phyloP scores from a whole-genome alignment of 2,888 invertebrate genomes.

The Leucania comma region DNA sequence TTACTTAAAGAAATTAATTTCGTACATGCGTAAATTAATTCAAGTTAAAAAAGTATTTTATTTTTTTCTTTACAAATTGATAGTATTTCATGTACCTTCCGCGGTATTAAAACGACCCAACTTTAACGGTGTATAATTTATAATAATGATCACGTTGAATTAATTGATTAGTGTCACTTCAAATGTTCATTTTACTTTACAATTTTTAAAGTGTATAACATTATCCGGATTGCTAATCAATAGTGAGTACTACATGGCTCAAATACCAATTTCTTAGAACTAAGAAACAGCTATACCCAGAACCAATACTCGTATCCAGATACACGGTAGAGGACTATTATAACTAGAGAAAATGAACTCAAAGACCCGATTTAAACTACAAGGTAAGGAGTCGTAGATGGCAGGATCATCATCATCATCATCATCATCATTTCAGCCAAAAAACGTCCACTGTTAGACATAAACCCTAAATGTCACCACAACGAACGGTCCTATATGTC shows the following conservation, averaged over 20 bases:
- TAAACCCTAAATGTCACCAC: too few species aligned
- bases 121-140: too few species aligned
- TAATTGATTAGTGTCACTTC: neutral
- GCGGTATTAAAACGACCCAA: too few species aligned
- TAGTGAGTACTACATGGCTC: neutral
- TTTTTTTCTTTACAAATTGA: too few species aligned
- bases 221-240: constrained; percentile 24
- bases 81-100: too few species aligned
- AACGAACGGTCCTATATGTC: too few species aligned
- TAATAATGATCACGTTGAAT: neutral
- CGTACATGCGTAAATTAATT: too few species aligned
- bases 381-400: constrained; percentile 34
- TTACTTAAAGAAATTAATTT: too few species aligned
- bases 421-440: too few species aligned
- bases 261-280: constrained; percentile 20
- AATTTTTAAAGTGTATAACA: constrained; percentile 5
- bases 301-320: neutral
- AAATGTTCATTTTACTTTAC: neutral
- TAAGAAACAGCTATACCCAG: neutral
- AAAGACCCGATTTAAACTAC: neutral
- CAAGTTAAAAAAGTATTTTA: too few species aligned
- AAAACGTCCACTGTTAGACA: too few species aligned
- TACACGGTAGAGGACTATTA: neutral
- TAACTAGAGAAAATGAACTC: constrained; percentile 3
- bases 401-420: neutral